Conservation (phyloP, 2,113 vertebrate species). For the Crypturellus undulatus region DNA sequence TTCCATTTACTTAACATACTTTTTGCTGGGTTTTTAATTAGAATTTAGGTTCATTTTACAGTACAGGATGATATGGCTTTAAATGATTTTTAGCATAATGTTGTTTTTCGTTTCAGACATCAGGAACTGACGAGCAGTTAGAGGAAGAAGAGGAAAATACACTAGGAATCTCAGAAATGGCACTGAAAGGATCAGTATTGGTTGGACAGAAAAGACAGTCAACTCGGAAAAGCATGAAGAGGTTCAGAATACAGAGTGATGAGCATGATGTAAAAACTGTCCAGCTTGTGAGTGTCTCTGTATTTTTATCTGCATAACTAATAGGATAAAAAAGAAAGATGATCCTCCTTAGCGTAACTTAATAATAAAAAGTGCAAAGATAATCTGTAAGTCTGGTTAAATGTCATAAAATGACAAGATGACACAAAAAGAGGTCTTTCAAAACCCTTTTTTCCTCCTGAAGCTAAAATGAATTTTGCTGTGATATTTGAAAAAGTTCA, state of each 20-base stretch:
- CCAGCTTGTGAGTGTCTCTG: slow-evolving; percentile 57
- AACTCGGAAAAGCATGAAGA: slow-evolving; percentile 70
- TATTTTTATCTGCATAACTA: not conserved
- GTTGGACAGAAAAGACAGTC: slow-evolving; percentile 71
- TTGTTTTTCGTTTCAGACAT: slow-evolving; percentile 50
- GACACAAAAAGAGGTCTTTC: not conserved
- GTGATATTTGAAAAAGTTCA: not conserved
- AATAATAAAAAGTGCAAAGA: not conserved
- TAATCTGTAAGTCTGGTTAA: not conserved
- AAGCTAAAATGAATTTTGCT: not conserved
- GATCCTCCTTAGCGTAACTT: not conserved
- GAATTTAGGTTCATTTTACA: not conserved
- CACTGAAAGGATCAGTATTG: not conserved
- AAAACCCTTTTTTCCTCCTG: not conserved
- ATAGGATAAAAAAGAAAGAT: not conserved
- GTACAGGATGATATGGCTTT: not conserved
- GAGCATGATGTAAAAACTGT: slow-evolving; percentile 49
- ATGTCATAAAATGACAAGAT: not conserved
- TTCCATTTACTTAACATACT: not conserved
- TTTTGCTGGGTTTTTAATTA: not conserved
- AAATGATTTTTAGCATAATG: not conserved
- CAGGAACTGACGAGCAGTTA: slow-evolving; percentile 27
- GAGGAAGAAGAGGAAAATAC: not conserved
- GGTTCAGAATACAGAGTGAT: not conserved
- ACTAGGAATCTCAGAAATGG: not conserved